phyloP scores from a whole-genome alignment of 2,888 invertebrate species.

The Pristionchus entomophagus region DNA sequence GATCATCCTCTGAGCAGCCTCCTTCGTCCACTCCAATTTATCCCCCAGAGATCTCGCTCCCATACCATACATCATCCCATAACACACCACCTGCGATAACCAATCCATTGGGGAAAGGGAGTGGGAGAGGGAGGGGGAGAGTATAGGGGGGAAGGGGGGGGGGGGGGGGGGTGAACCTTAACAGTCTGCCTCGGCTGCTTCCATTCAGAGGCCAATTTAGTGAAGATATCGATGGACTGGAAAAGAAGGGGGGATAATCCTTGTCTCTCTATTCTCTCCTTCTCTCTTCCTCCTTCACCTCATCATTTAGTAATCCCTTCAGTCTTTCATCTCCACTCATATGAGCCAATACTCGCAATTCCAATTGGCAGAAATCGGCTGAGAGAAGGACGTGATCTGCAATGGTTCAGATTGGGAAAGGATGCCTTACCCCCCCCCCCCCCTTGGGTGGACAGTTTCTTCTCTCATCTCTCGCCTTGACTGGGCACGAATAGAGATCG shows the following conservation, averaged over 20 bases:
- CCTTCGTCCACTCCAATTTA: conserved; percentile 85
- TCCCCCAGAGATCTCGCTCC: conserved; percentile 87
- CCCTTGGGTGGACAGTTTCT: too few species aligned
- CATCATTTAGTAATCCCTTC: conserved; percentile 50
- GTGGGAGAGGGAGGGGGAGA: not conserved
- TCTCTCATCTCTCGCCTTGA: conserved; percentile 17
- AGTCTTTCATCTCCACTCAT: conserved; percentile 84
- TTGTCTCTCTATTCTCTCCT: not conserved
- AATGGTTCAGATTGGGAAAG: not conserved
- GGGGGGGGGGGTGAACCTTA: conserved; percentile 74
- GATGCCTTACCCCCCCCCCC: not conserved
- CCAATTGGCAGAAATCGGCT: conserved; percentile 96
- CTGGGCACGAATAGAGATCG: conserved; percentile 54
- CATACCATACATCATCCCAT: conserved; percentile 98
- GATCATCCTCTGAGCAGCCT: conserved; percentile 84
- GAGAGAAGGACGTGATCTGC: conserved; percentile 83
- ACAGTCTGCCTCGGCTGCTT: conserved; percentile 80
- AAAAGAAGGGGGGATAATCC: not conserved
- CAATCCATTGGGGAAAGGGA: conserved; percentile 75
- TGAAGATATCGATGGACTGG: conserved; percentile 27
- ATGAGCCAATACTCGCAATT: conserved; percentile 92
- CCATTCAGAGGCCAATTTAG: conserved; percentile 51
- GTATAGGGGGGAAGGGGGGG: conserved; percentile 78
- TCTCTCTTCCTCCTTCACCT: not conserved
- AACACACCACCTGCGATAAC: conserved; percentile 82